phyloP scores from a whole-genome alignment of 2,888 invertebrate species.

The Drosophila gaucha region DNA sequence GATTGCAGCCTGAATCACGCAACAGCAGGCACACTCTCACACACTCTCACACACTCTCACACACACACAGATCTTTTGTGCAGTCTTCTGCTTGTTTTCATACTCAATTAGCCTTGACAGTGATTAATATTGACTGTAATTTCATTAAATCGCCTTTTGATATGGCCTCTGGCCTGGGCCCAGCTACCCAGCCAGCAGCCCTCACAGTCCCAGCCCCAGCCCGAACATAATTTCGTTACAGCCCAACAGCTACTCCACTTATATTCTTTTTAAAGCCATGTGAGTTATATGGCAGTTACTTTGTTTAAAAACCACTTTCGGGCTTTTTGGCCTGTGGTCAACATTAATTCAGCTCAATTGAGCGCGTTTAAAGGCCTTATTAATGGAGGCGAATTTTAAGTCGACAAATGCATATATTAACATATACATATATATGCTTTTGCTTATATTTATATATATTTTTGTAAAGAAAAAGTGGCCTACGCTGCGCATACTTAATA shows the following conservation, averaged over 20 bases:
- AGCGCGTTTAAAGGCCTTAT: constrained; percentile 46
- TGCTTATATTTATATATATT: background rate
- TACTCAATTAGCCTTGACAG: constrained; percentile 78
- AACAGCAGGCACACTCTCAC: background rate
- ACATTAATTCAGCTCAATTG: constrained; percentile 48
- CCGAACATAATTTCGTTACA: constrained; percentile 61
- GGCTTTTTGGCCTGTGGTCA: constrained; percentile 32
- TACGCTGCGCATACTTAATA: background rate
- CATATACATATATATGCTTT: too few relatives aligned
- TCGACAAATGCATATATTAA: constrained; percentile 1
- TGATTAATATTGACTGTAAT: constrained; percentile 80
- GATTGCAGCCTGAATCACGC: background rate
- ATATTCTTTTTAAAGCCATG: constrained; percentile 5
- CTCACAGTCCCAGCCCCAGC: constrained; percentile 10
- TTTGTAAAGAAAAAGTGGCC: too few relatives aligned
- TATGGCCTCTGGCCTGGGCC: constrained; percentile 35
- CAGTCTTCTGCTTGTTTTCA: constrained; percentile 60
- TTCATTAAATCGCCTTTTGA: constrained; percentile 77
- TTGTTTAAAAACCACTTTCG: constrained; percentile 46
- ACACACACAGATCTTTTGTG: constrained; percentile 16
- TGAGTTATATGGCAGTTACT: constrained; percentile 33
- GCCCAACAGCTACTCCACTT: constrained; percentile 4
- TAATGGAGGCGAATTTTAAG: constrained; percentile 48
- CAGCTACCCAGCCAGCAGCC: background rate
- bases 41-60: background rate